A percentile compares a stretch with the other conserved stretches of the same genome.
Conservation (phyloP, 2,113 vertebrate genomes). For the Thalassoma bifasciatum region DNA sequence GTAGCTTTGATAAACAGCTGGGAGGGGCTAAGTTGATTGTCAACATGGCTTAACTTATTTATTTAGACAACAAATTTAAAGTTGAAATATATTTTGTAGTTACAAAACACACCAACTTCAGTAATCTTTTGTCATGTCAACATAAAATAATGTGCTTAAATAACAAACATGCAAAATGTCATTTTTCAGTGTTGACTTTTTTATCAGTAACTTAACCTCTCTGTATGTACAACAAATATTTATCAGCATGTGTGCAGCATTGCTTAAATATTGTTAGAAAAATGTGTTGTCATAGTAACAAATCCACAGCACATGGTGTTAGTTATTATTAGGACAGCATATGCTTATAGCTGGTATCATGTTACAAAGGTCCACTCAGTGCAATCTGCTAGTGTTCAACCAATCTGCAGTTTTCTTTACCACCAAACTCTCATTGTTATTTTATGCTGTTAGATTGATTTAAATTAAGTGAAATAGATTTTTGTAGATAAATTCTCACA, state of each 20-base stretch:
- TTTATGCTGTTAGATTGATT: neutral
- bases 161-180: no score
- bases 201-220: neutral
- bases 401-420: neutral
- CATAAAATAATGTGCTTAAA: no score
- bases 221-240: neutral
- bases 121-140: no score
- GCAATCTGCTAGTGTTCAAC: slow-evolving; percentile 18
- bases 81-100: no score
- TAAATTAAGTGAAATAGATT: no score
- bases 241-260: slow-evolving; percentile 14
- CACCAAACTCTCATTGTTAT: neutral
- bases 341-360: slow-evolving; percentile 70
- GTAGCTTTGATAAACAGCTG: no score
- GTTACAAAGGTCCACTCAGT: slow-evolving; percentile 64
- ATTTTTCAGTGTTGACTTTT: no score
- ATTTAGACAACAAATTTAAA: no score
- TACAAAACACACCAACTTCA: no score
- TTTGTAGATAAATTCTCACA: neutral
- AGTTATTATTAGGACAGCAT: slow-evolving; percentile 80
- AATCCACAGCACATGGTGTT: slow-evolving; percentile 71
- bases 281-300: slow-evolving; percentile 64
- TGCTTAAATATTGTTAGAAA: slow-evolving; percentile 40
- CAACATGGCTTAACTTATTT: neutral
- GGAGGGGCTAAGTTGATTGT: no score